Evolutionary conservation across 2,888 invertebrate species (phyloP).

Genomic region (Lasioglossum calceatum): DNA sequence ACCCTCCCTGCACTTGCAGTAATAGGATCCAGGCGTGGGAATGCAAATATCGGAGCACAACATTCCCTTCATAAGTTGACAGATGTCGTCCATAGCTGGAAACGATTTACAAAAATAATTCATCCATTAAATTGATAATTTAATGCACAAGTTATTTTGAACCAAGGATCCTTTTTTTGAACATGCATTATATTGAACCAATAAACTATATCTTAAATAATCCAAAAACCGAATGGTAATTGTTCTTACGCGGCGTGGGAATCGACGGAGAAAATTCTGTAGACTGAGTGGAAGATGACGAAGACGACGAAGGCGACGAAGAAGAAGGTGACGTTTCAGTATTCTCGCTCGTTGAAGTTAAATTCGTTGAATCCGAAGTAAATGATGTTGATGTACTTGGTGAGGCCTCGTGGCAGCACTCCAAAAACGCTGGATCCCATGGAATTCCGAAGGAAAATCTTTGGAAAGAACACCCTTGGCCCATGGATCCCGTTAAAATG

Average conservation of each 20-base stretch:
- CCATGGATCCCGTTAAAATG: conserved; percentile 86
- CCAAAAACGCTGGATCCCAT: conserved; percentile 87
- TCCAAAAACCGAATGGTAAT: neutral
- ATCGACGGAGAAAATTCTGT: conserved; percentile 59
- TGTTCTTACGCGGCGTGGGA: conserved; percentile 67
- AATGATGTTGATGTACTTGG: conserved; percentile 69
- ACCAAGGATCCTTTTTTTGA: too few relatives aligned
- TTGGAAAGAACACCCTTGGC: conserved; percentile 86
- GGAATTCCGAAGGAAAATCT: conserved; percentile 86
- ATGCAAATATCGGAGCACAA: conserved; percentile 93
- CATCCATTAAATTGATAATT: neutral
- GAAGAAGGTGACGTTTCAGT: conserved; percentile 45
- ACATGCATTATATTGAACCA: too few relatives aligned
- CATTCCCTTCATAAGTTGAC: conserved; percentile 85
- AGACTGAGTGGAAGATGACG: conserved; percentile 37
- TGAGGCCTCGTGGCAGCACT: conserved; percentile 86
- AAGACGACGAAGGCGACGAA: conserved; percentile 50
- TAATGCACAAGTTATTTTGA: neutral
- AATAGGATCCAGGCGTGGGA: conserved; percentile 89
- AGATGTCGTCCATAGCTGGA: conserved; percentile 83
- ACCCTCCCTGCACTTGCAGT: conserved; percentile 89
- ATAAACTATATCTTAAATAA: neutral
- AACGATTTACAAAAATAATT: conserved; percentile 37
- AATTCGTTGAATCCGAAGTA: conserved; percentile 54
- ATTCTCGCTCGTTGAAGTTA: conserved; percentile 50